phyloP scores from a whole-genome alignment of 2,797 vertebrate genomes.

The Sciurus vulgaris region DNA sequence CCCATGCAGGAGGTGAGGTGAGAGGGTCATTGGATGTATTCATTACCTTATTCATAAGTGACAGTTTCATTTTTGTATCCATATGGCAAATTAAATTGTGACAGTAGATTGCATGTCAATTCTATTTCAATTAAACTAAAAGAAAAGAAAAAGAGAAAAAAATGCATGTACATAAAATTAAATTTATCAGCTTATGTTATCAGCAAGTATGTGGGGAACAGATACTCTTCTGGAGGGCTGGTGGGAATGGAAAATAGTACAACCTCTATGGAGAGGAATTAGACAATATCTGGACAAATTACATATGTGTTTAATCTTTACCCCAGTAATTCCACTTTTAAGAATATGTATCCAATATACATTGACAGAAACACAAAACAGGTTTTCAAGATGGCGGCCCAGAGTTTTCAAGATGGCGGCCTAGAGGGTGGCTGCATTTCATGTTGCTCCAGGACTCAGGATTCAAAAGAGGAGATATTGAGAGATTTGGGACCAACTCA shows the following conservation, averaged over 20 bases:
- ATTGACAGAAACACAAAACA: background rate
- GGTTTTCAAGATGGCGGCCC: no score
- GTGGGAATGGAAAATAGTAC: background rate
- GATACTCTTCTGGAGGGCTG: background rate
- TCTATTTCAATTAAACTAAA: background rate
- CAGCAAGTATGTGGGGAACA: background rate
- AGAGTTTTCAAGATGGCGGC: no score
- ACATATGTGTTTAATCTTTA: slow-evolving; percentile 50
- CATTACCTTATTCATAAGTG: background rate
- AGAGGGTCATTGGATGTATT: background rate
- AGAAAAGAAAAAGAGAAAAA: background rate
- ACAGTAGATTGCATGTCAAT: background rate
- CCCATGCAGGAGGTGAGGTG: no score
- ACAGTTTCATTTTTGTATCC: background rate
- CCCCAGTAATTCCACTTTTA: slow-evolving; percentile 27
- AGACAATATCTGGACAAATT: background rate
- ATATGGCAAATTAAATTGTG: background rate
- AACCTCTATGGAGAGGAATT: background rate
- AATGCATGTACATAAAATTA: slow-evolving; percentile 7
- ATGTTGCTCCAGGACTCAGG: no score
- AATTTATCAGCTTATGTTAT: background rate
- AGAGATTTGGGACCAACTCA: no score
- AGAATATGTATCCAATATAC: background rate
- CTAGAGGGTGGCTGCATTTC: no score
- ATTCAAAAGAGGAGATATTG: no score